Conservation (phyloP, 2,113 vertebrate genomes). For the Macroglossus sobrinus region DNA sequence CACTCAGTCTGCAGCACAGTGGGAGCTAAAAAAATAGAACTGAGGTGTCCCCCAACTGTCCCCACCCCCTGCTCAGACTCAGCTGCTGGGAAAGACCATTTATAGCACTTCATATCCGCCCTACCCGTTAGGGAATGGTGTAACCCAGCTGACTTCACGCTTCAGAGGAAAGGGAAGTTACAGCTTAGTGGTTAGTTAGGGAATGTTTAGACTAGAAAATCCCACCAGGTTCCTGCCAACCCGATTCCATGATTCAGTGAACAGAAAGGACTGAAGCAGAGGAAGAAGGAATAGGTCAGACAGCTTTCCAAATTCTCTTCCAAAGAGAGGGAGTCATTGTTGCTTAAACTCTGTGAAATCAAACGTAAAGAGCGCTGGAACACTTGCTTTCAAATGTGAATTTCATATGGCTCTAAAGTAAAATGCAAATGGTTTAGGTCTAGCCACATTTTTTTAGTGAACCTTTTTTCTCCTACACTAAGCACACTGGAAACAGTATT, state of each 20-base stretch:
- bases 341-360: conserved; percentile 10
- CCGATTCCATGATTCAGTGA: conserved; percentile 48
- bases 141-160: conserved; percentile 22
- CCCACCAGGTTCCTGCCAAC: background rate
- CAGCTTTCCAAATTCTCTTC: conserved; percentile 29
- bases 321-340: background rate
- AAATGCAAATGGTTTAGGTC: background rate
- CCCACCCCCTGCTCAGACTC: background rate
- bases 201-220: background rate
- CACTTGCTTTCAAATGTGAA: conserved; percentile 22
- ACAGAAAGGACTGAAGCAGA: conserved; percentile 19
- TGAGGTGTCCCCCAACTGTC: background rate
- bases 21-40: background rate
- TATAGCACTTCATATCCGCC: background rate
- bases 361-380: background rate
- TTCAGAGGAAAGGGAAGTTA: background rate
- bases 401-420: background rate
- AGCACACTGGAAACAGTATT: background rate
- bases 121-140: background rate
- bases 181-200: background rate
- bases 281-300: background rate
- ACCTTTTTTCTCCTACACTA: background rate
- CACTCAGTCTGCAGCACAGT: background rate
- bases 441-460: background rate
- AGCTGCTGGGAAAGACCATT: conserved; percentile 33